Evolutionary conservation across 1,140 invertebrate species (phyloP).

Genomic region (Lucilia sericata): DNA sequence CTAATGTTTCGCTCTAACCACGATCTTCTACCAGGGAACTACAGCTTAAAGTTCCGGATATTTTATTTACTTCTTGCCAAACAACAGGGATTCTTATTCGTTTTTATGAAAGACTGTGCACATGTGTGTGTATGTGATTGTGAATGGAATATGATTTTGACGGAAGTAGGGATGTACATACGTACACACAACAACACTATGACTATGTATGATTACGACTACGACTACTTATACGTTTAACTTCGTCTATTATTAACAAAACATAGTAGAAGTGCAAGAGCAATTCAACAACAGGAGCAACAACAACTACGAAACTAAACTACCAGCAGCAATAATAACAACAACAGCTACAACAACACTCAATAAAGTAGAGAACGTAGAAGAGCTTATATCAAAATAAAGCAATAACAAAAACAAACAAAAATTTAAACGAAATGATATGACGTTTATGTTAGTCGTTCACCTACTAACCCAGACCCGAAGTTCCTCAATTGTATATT

Average conservation of each 20-base stretch:
- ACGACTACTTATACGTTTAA: conserved; percentile 21
- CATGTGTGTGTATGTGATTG: neutral
- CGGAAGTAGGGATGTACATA: neutral
- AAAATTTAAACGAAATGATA: conserved; percentile 29
- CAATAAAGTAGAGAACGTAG: neutral
- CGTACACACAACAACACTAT: neutral
- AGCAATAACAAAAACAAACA: conserved; percentile 12
- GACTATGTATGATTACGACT: neutral
- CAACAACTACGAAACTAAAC: neutral
- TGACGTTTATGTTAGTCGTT: conserved; percentile 31
- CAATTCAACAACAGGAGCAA: neutral
- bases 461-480: conserved; percentile 49
- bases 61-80: too few relatives aligned
- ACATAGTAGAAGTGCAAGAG: neutral
- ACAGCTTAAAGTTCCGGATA: too few relatives aligned
- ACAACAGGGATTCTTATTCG: neutral
- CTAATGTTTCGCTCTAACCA: too few relatives aligned
- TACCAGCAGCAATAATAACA: neutral
- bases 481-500: neutral
- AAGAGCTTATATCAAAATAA: neutral
- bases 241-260: conserved; percentile 19
- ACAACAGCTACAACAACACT: neutral
- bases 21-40: too few relatives aligned
- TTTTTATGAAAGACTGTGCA: neutral
- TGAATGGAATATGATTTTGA: conserved; percentile 5